Conservation (phyloP, 1,140 invertebrate genomes). For the Listronotus bonariensis region DNA sequence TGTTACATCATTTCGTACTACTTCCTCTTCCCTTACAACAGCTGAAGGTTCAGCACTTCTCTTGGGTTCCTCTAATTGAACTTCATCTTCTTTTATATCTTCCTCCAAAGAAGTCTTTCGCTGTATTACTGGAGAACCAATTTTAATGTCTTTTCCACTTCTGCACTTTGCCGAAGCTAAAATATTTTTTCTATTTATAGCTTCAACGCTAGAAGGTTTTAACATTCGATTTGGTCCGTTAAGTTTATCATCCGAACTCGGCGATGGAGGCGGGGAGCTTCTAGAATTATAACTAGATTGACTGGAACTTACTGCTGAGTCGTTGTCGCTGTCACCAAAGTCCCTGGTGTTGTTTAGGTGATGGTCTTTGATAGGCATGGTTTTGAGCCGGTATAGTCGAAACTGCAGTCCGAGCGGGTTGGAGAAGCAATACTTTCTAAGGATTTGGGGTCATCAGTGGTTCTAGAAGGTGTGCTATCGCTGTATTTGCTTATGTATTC, state of each 20-base stretch:
- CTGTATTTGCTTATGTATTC: constrained; percentile 35
- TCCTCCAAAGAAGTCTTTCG: constrained; percentile 63
- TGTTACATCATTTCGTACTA: not conserved
- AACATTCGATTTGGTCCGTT: constrained; percentile 63
- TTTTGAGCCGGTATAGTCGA: constrained; percentile 57
- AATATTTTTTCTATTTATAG: constrained; percentile 84
- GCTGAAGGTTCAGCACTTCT: too few species aligned
- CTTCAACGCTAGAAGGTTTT: constrained; percentile 77
- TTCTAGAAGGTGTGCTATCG: constrained; percentile 26
- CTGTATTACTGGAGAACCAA: constrained; percentile 70
- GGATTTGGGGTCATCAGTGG: constrained; percentile 57
- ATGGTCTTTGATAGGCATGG: constrained; percentile 27
- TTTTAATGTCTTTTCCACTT: constrained; percentile 71
- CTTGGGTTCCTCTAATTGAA: not conserved
- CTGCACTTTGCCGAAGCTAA: constrained; percentile 83
- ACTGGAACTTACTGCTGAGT: constrained; percentile 82
- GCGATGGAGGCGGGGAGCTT: constrained; percentile 67
- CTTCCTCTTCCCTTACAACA: too few species aligned
- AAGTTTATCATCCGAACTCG: constrained; percentile 43
- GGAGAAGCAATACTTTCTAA: constrained; percentile 66
- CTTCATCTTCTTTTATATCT: constrained; percentile 45
- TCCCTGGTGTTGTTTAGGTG: constrained; percentile 44
- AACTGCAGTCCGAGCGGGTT: constrained; percentile 61
- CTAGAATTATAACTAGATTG: constrained; percentile 73
- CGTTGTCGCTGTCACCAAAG: constrained; percentile 80